phyloP scores from a whole-genome alignment of 2,113 vertebrate species.

The Ginglymostoma cirratum region DNA sequence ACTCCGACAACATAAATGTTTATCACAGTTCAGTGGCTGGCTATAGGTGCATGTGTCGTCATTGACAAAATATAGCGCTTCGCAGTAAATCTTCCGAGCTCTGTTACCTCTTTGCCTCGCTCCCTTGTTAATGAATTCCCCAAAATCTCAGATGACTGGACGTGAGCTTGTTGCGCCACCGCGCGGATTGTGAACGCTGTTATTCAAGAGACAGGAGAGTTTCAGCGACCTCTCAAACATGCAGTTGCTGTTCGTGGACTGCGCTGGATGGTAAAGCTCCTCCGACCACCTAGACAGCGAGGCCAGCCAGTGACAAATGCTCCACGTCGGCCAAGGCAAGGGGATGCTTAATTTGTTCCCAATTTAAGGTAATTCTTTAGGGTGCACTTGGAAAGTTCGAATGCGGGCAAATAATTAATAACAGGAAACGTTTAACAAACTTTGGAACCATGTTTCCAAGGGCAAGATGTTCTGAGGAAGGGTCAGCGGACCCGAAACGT shows the following conservation, averaged over 20 bases:
- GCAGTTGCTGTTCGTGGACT: neutral
- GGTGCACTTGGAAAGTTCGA: neutral
- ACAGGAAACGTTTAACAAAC: neutral
- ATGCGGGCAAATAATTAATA: neutral
- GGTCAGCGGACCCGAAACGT: too few species aligned
- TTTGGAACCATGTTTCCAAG: neutral
- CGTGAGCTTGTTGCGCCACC: constrained; percentile 25
- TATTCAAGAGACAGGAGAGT: neutral
- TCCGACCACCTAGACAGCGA: neutral
- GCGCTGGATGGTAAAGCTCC: neutral
- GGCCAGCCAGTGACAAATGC: neutral
- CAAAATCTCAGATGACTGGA: neutral
- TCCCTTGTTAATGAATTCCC: neutral
- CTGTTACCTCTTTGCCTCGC: neutral
- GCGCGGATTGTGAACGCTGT: neutral
- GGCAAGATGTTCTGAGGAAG: too few species aligned
- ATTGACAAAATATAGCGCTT: constrained; percentile 15
- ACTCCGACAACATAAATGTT: neutral
- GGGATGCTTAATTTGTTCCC: neutral
- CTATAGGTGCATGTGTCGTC: constrained; percentile 7
- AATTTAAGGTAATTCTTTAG: neutral
- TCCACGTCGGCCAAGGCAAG: neutral
- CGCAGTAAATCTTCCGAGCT: neutral
- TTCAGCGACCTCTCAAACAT: neutral
- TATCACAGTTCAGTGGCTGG: neutral